Evolutionary conservation across 2,797 vertebrate species (phyloP).

Genomic region (Poeciliopsis gracilis): DNA sequence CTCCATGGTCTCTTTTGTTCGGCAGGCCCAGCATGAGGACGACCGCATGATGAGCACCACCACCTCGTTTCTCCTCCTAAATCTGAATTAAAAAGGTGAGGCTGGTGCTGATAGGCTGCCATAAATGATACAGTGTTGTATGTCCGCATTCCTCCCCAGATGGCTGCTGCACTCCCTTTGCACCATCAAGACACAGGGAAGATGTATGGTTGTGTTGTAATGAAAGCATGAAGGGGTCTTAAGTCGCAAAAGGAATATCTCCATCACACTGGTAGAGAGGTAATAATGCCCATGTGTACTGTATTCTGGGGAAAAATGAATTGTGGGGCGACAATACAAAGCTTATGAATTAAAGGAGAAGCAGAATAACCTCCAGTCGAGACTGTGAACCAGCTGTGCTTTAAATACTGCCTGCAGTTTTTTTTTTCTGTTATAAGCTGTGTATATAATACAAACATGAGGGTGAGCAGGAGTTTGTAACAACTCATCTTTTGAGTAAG

Average conservation of each 20-base stretch:
- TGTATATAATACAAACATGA: neutral
- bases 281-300: conserved; percentile 71
- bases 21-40: conserved; percentile 49
- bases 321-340: conserved; percentile 59
- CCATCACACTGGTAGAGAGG: conserved; percentile 72
- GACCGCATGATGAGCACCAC: conserved; percentile 69
- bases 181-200: conserved; percentile 68
- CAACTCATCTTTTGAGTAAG: neutral
- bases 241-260: conserved; percentile 75
- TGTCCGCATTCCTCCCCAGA: conserved; percentile 71
- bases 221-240: conserved; percentile 76
- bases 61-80: conserved; percentile 65
- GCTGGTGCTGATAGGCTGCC: conserved; percentile 78
- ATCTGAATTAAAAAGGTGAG: conserved; percentile 81
- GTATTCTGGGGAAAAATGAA: conserved; percentile 57
- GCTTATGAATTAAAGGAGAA: conserved; percentile 61
- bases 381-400: conserved; percentile 25
- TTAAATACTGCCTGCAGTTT: conserved; percentile 24
- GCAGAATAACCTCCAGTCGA: conserved; percentile 35
- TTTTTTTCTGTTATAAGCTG: neutral
- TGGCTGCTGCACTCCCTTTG: conserved; percentile 58
- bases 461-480: neutral
- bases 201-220: conserved; percentile 80
- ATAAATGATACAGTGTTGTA: conserved; percentile 79
- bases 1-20: conserved; percentile 78